These are phyloP conservation scores for Papilio helenus DNA, from an alignment of 1,140 invertebrate species.

Conservation along the genomic window DNA sequence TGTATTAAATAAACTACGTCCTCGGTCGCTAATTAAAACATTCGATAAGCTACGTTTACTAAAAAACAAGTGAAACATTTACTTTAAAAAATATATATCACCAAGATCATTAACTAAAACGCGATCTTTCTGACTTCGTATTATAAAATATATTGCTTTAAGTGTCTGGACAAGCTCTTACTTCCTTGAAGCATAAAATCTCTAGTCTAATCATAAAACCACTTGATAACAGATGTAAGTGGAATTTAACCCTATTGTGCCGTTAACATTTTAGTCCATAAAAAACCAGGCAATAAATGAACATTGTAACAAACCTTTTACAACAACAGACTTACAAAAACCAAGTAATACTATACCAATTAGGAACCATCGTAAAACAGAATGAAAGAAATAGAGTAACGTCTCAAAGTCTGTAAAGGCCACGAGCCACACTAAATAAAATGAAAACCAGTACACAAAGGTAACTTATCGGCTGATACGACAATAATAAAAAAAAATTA, in stretches of 20 bases:
- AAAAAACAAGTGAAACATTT: too few relatives aligned
- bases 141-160: too few relatives aligned
- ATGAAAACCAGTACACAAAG: neutral
- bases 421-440: neutral
- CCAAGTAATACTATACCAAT: slow-evolving; percentile 2
- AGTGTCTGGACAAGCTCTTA: too few relatives aligned
- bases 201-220: neutral
- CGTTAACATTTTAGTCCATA: neutral
- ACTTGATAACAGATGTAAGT: neutral
- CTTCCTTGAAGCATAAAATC: neutral
- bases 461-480: neutral
- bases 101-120: too few relatives aligned
- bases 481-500: neutral
- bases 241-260: neutral
- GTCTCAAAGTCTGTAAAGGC: neutral
- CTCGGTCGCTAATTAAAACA: too few relatives aligned
- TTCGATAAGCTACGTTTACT: too few relatives aligned
- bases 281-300: neutral
- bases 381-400: neutral
- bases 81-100: too few relatives aligned
- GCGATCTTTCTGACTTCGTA: too few relatives aligned
- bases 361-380: slow-evolving; percentile 9
- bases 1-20: too few relatives aligned
- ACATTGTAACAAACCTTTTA: neutral
- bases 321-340: neutral